Evolutionary conservation across 2,888 invertebrate genomes (phyloP).

Genomic region (Lamellibrachia columna): DNA sequence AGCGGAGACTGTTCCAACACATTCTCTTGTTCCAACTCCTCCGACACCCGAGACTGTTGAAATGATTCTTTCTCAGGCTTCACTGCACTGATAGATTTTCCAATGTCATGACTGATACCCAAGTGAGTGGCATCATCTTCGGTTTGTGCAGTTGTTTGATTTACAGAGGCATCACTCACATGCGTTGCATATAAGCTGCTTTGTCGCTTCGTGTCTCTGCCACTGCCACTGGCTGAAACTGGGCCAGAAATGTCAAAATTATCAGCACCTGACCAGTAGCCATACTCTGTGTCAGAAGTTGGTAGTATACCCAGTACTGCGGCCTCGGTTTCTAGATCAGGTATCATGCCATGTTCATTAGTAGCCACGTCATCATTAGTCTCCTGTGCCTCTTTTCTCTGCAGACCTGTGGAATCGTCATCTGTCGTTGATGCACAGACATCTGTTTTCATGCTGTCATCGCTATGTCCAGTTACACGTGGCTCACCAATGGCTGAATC

Average conservation of each 20-base stretch:
- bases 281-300: not conserved
- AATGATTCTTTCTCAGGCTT: not conserved
- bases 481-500: not conserved
- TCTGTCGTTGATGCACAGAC: not conserved
- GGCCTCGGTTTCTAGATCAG: constrained; percentile 22
- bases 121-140: not conserved
- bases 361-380: not conserved
- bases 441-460: not conserved
- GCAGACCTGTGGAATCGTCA: not conserved
- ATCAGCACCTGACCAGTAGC: not conserved
- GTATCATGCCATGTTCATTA: not conserved
- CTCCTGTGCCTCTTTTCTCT: not conserved
- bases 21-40: not conserved
- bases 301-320: constrained; percentile 20
- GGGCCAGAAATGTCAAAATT: not conserved
- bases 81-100: not conserved
- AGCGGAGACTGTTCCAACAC: not conserved
- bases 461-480: not conserved
- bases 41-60: not conserved
- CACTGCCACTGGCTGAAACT: not conserved
- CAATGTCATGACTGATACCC: not conserved
- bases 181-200: not conserved
- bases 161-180: not conserved
- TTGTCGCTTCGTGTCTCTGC: not conserved
- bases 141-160: not conserved